These are phyloP conservation scores for Brachionus rotundiformis DNA, from an alignment of 1,140 invertebrate genomes.

Conservation along the genomic window DNA sequence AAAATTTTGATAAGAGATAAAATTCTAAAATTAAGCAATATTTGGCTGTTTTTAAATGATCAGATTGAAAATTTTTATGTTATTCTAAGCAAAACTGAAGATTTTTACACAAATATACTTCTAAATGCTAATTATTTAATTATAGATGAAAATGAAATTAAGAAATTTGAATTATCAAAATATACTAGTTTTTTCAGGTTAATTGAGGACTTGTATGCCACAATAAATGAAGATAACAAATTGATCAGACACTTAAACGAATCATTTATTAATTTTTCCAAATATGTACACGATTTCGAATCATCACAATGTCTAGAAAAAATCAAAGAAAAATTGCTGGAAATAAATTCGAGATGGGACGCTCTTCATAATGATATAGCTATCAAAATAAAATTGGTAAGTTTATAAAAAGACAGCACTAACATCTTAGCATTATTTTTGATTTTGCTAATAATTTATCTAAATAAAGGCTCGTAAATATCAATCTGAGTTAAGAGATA, in stretches of 20 bases:
- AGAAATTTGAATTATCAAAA: constrained; percentile 12
- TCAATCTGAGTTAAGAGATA: constrained; percentile 11
- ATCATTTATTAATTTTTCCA: constrained; percentile 44
- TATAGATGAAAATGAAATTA: neutral
- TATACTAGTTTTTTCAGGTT: neutral
- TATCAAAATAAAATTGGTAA: constrained; percentile 32
- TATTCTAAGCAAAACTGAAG: constrained; percentile 23
- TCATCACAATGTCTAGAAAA: constrained; percentile 27
- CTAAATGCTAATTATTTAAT: neutral
- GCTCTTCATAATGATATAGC: constrained; percentile 42
- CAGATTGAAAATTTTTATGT: constrained; percentile 49
- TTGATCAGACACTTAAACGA: constrained; percentile 46
- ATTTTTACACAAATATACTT: constrained; percentile 31
- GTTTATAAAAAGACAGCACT: too few relatives aligned
- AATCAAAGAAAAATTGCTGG: neutral
- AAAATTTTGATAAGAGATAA: constrained; percentile 31
- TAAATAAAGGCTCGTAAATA: constrained; percentile 4
- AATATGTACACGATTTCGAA: constrained; percentile 27
- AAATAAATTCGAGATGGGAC: constrained; percentile 44
- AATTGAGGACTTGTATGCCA: constrained; percentile 42
- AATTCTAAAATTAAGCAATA: neutral
- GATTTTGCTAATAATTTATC: too few relatives aligned
- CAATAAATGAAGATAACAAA: constrained; percentile 46
- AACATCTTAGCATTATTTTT: too few relatives aligned
- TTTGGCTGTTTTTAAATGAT: constrained; percentile 45